These are phyloP conservation scores for Masnerella sp. DNA, from an alignment of 2,888 invertebrate genomes.

Conservation along the genomic window DNA sequence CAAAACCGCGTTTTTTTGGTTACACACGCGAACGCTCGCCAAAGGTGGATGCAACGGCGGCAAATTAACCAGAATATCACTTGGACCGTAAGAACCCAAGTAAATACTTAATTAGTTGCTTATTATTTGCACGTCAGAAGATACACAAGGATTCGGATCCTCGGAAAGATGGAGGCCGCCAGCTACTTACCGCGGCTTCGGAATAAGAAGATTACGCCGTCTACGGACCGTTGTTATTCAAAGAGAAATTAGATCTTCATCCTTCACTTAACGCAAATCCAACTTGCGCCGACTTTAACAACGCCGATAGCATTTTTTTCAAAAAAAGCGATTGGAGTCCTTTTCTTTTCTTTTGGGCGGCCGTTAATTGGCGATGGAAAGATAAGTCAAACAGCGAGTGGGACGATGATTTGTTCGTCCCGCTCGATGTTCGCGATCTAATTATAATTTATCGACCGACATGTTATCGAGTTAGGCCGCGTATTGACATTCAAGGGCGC, in stretches of 20 bases:
- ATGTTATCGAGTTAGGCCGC: constrained; percentile 25
- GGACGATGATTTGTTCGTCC: background rate
- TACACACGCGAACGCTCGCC: constrained; percentile 44
- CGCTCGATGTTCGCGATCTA: constrained; percentile 17
- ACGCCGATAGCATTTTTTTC: constrained; percentile 1
- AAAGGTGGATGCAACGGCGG: constrained; percentile 46
- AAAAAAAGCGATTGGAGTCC: constrained; percentile 11
- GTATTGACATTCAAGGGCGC: constrained; percentile 49
- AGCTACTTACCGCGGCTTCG: constrained; percentile 59
- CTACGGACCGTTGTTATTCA: constrained; percentile 57
- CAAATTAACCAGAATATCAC: constrained; percentile 70
- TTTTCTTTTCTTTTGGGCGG: background rate
- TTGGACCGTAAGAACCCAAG: constrained; percentile 66
- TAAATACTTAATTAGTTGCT: constrained; percentile 71
- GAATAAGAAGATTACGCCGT: constrained; percentile 61
- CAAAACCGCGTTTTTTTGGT: constrained; percentile 32
- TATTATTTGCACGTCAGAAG: constrained; percentile 67
- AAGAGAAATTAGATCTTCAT: constrained; percentile 58
- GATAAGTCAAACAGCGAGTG: constrained; percentile 14
- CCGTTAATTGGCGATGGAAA: constrained; percentile 2
- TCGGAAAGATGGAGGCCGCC: constrained; percentile 36
- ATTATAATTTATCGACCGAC: constrained; percentile 43
- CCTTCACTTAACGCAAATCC: constrained; percentile 56
- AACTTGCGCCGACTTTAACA: constrained; percentile 53
- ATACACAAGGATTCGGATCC: constrained; percentile 53